Percentiles rank a stretch among this genome's conserved stretches.
Conservation (phyloP, 1,140 invertebrate genomes). For the Halesus radiatus region DNA sequence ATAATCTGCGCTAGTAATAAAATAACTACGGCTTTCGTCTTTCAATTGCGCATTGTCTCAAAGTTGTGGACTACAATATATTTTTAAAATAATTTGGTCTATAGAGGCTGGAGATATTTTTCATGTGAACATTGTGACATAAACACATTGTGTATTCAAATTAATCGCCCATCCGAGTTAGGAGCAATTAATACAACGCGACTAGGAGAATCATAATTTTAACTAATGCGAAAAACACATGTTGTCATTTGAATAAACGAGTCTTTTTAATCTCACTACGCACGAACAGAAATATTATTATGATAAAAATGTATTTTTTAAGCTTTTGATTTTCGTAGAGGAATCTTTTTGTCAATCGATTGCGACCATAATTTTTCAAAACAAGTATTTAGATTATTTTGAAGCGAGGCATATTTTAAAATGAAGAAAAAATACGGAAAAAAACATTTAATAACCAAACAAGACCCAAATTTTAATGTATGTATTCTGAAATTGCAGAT, state of each 20-base stretch:
- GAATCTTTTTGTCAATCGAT: no score
- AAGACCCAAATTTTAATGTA: no score
- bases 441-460: no score
- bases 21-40: neutral
- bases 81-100: neutral
- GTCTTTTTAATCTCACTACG: neutral
- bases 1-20: no score
- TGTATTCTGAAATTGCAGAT: no score
- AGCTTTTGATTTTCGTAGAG: no score
- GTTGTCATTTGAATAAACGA: neutral
- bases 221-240: conserved; percentile 16
- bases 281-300: no score
- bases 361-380: no score
- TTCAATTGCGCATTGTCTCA: neutral
- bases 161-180: conserved; percentile 28
- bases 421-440: no score
- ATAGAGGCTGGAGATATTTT: neutral
- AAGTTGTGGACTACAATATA: neutral
- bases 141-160: conserved; percentile 19
- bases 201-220: neutral
- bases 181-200: conserved; percentile 15
- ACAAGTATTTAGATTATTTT: no score
- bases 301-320: no score
- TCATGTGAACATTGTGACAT: conserved; percentile 7
- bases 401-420: no score